Evolutionary conservation across 1,140 invertebrate genomes (phyloP).

Genomic region (Drosophila funebris): DNA sequence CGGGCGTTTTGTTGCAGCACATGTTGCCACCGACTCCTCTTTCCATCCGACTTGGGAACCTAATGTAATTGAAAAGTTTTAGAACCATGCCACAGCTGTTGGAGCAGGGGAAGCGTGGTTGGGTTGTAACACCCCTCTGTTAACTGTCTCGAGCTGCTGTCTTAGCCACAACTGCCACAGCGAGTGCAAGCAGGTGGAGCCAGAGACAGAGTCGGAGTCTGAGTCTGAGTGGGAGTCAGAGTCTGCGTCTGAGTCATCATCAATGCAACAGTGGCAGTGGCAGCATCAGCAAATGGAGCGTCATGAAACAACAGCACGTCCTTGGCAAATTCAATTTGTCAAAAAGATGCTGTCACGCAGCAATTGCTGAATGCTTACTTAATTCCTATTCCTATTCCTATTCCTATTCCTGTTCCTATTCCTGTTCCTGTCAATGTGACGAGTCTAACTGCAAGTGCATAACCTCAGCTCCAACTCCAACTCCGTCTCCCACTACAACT

Average conservation of each 20-base stretch:
- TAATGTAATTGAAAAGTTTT: conserved; percentile 81
- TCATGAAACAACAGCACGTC: conserved; percentile 78
- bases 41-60: conserved; percentile 55
- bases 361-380: conserved; percentile 76
- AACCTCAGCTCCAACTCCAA: neutral
- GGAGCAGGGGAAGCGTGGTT: neutral
- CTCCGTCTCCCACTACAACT: neutral
- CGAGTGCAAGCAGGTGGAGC: neutral
- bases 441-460: conserved; percentile 16
- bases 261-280: conserved; percentile 47
- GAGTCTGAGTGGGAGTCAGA: conserved; percentile 27
- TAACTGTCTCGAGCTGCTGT: conserved; percentile 21
- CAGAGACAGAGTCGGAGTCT: too few relatives aligned
- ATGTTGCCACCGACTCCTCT: conserved; percentile 17
- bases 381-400: conserved; percentile 59
- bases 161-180: conserved; percentile 33
- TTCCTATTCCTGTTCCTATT: neutral
- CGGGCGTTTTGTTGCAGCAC: conserved; percentile 54
- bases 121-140: neutral
- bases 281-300: conserved; percentile 55
- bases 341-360: conserved; percentile 79
- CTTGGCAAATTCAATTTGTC: conserved; percentile 76
- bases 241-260: conserved; percentile 32
- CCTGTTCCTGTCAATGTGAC: conserved; percentile 25
- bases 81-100: conserved; percentile 13